Evolutionary conservation across 2,113 vertebrate genomes (phyloP).

Genomic region (Ctenodactylus gundi): DNA sequence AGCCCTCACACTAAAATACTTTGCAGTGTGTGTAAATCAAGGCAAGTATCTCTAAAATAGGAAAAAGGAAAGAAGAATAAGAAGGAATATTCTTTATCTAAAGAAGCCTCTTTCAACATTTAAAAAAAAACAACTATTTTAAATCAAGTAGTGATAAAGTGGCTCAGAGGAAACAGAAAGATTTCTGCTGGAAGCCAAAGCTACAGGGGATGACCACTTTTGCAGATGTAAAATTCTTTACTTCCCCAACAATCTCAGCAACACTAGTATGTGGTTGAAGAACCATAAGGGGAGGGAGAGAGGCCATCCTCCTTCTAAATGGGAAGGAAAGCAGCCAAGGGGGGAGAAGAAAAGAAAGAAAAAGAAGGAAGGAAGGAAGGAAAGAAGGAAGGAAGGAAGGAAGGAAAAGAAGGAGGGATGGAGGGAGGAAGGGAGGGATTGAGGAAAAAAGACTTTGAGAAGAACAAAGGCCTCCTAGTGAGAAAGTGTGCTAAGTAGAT

Average conservation of each 20-base stretch:
- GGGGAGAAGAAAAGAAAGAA: no score
- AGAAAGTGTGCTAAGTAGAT: constrained; percentile 14
- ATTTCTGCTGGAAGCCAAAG: constrained; percentile 14
- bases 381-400: no score
- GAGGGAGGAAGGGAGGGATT: background rate
- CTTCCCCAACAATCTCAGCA: background rate
- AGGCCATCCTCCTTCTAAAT: no score
- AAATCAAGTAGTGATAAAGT: background rate
- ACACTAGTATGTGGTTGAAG: constrained; percentile 57
- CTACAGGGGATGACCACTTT: background rate
- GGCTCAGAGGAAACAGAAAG: background rate
- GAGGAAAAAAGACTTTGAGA: constrained; percentile 27
- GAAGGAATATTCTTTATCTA: background rate
- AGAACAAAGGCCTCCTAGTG: constrained; percentile 74
- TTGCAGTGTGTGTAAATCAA: background rate
- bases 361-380: no score
- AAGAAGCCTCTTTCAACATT: constrained; percentile 4
- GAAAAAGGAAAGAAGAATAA: background rate
- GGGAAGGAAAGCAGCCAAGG: no score
- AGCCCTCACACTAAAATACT: background rate
- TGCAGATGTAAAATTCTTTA: constrained; percentile 38
- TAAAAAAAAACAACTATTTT: background rate
- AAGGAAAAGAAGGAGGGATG: no score
- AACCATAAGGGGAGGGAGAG: background rate
- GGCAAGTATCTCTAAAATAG: background rate